These are phyloP conservation scores for Cheiracanthium punctorium DNA, from an alignment of 2,888 invertebrate genomes.

Conservation along the genomic window DNA sequence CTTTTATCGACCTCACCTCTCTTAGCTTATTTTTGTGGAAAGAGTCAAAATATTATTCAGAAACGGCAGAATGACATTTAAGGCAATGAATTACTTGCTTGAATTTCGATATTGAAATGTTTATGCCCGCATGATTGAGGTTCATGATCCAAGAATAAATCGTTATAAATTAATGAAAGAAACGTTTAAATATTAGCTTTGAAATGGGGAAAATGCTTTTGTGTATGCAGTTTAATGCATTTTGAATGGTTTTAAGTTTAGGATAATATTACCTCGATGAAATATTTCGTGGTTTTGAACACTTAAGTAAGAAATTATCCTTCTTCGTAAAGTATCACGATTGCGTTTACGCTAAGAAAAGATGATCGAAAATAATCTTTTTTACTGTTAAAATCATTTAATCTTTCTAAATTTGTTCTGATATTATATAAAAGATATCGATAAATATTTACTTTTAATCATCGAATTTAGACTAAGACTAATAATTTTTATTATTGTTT, in stretches of 20 bases:
- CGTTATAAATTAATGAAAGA: background rate
- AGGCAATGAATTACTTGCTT: background rate
- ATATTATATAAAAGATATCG: no score
- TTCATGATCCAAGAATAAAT: background rate
- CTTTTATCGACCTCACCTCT: conserved; percentile 17
- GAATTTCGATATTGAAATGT: background rate
- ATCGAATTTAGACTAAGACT: no score
- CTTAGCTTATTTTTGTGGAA: background rate
- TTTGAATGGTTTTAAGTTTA: background rate
- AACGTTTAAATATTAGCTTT: background rate
- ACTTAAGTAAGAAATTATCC: no score
- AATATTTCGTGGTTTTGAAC: no score
- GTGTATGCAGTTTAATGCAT: background rate
- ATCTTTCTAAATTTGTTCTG: no score
- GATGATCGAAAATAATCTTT: no score
- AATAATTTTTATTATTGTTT: no score
- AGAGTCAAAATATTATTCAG: background rate
- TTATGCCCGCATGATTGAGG: background rate
- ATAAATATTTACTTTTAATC: no score
- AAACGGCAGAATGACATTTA: background rate
- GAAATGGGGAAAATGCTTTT: background rate
- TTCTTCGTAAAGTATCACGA: no score
- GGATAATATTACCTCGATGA: background rate
- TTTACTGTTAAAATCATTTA: no score
- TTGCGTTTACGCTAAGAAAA: no score